Percentiles rank a stretch among this genome's conserved stretches.
Conservation (phyloP, 1,140 invertebrate genomes). For the Drosophila lacteicornis region DNA sequence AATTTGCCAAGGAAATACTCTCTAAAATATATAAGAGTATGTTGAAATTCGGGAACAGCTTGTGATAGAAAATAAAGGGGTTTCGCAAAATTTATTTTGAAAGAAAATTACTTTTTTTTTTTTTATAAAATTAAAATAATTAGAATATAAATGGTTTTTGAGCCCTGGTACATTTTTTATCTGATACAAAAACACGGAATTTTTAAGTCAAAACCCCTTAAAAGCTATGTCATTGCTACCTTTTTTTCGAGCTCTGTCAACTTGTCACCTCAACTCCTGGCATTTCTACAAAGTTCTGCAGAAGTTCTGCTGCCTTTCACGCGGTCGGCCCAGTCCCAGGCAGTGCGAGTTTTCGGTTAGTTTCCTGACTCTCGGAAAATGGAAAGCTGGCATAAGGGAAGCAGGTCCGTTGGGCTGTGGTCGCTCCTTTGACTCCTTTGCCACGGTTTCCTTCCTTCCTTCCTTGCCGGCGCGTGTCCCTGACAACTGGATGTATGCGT, state of each 20-base stretch:
- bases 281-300: slow-evolving; percentile 19
- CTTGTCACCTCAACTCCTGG: slow-evolving; percentile 26
- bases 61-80: background rate
- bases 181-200: background rate
- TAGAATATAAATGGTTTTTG: background rate
- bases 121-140: background rate
- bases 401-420: slow-evolving; percentile 11
- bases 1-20: background rate
- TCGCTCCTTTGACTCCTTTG: slow-evolving; percentile 40
- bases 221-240: slow-evolving; percentile 2
- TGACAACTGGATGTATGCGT: slow-evolving; percentile 49
- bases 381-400: slow-evolving; percentile 7
- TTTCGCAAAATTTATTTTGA: background rate
- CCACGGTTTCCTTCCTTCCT: slow-evolving; percentile 7
- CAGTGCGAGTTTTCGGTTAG: slow-evolving; percentile 37
- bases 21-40: background rate
- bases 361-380: slow-evolving; percentile 20
- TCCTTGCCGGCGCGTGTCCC: slow-evolving; percentile 30
- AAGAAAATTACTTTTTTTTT: background rate
- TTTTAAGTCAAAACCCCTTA: background rate
- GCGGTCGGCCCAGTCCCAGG: slow-evolving; percentile 17
- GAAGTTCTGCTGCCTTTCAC: slow-evolving; percentile 26
- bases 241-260: slow-evolving; percentile 19
- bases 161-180: background rate
- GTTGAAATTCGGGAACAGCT: background rate